Base-by-base conservation (phyloP, 1,140 invertebrate species). In the Eriosoma lanigerum region DNA sequence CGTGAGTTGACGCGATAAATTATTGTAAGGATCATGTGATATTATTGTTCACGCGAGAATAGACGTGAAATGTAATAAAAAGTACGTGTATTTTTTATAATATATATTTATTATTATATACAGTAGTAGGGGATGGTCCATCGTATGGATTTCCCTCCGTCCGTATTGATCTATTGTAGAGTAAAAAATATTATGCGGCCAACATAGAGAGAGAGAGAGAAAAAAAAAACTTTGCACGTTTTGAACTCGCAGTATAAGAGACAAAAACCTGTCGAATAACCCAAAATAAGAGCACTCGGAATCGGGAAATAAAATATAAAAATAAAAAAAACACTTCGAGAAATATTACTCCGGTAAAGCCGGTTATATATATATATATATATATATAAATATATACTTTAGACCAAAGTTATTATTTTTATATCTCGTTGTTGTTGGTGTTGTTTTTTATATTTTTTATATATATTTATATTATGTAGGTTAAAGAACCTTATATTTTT, bases 361-460 rank as follows among this genome's bases (percentile, higher is more conserved):
- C n/a, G 3, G 32, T 3, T 4, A 3, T 38, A 38, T 8, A 4
- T 38, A 8, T 38, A 38, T 8, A 8, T n/a, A n/a, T n/a, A n/a
- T 4, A 3, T 38, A 38, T 8, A 4, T 38, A 8, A 4, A 38
- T 8, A 8, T 66, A n/a, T 44, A 44, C 62, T 66, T 21, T 44
- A 66, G 62, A 66, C 29, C 10, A 66, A 66, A 66, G 32, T 66
- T 66, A 44, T 62, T 66, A 38, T 66, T 66, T 44, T n/a, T 44
- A 48, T 48, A n/a, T n/a, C n/a, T n/a, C n/a, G n/a, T n/a, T n/a
- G n/a, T n/a, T n/a, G n/a, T n/a, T n/a, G n/a, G n/a, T n/a, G n/a
- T n/a, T n/a, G n/a, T n/a, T n/a, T n/a, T n/a, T n/a, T n/a, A n/a
- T n/a, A n/a, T n/a, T n/a, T n/a, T n/a, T n/a, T n/a, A n/a, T n/a